Base-by-base conservation (phyloP, 2,888 invertebrate genomes). In the Lapara coniferarum region DNA sequence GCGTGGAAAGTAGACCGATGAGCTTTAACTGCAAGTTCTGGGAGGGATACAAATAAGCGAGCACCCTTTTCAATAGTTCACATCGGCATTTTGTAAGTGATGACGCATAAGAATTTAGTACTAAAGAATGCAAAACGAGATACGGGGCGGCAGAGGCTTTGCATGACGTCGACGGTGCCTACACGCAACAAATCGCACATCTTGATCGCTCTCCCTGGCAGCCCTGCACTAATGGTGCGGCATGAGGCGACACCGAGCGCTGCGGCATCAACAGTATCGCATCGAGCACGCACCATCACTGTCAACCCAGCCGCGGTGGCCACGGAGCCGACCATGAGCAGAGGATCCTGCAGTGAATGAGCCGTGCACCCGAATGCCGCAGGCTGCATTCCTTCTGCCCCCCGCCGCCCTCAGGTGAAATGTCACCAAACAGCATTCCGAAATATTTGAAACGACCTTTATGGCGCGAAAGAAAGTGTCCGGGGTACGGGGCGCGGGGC, bases 401-500 rank as follows among this genome's bases (percentile, higher is more conserved):
- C 85, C 84, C 84, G 83, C 86, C 83, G 82, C 82, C 85, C 85
- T 87, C 86, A 88, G 92, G 91, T 88, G 91, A 92, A 93, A 93
- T 93, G 93, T 93, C 93, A 93, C 92, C 92, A 89, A 89, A 89
- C 93, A 86, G 89, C 93, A 93, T 93, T 93, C 93, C 93, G 87
- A 92, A 92, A 92, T 93, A 93, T 93, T 93, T 93, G 92, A 93
- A 92, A 93, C 93, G 93, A 93, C 93, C 93, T 93, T 92, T 93
- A 93, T 92, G 93, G 93, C 92, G 93, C 93, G 93, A 93, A 93
- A 93, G 93, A 93, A 93, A 93, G 93, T 92, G 92, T 83, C 81
- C 79, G 86, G 85, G 85, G 85, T 76, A 83, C 77, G 85, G 83
- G 83, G 81, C 81, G 84, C 93, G 95, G 95, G 95, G 94, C 91